Conservation (phyloP, 2,797 vertebrate species). For the Valencia hispanica region DNA sequence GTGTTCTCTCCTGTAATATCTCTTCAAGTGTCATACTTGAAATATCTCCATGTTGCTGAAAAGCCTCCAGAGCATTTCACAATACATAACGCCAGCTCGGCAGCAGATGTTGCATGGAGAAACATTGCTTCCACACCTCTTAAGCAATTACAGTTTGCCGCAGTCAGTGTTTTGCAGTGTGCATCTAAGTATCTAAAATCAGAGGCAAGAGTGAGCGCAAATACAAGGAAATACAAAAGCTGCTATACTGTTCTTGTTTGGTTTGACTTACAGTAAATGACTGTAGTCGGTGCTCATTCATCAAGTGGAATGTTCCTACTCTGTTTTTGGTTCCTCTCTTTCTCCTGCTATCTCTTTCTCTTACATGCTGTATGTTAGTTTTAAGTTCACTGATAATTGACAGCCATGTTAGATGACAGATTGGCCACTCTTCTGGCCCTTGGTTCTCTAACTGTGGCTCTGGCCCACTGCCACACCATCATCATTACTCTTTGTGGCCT, state of each 20-base stretch:
- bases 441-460: conserved; percentile 60
- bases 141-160: conserved; percentile 68
- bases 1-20: conserved; percentile 41
- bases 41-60: conserved; percentile 74
- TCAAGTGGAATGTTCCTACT: conserved; percentile 69
- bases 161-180: conserved; percentile 53
- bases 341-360: conserved; percentile 59
- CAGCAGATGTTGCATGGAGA: conserved; percentile 72
- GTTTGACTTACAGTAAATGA: conserved; percentile 77
- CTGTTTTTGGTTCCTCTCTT: conserved; percentile 46
- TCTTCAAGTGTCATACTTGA: conserved; percentile 70
- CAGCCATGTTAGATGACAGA: conserved; percentile 75
- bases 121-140: conserved; percentile 70
- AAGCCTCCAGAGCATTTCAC: conserved; percentile 70
- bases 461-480: conserved; percentile 67
- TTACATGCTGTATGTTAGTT: conserved; percentile 47
- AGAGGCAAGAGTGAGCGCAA: conserved; percentile 42
- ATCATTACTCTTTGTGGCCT: conserved; percentile 71
- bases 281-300: conserved; percentile 76
- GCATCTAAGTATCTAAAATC: conserved; percentile 39
- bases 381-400: conserved; percentile 76
- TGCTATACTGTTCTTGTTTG: conserved; percentile 59
- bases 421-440: conserved; percentile 71
- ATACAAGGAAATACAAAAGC: conserved; percentile 57
- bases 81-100: conserved; percentile 74